A percentile compares a stretch with the other conserved stretches of the same genome.
These are phyloP conservation scores for Protonibea diacanthus DNA, from an alignment of 2,797 vertebrate genomes.

Conservation along the genomic window DNA sequence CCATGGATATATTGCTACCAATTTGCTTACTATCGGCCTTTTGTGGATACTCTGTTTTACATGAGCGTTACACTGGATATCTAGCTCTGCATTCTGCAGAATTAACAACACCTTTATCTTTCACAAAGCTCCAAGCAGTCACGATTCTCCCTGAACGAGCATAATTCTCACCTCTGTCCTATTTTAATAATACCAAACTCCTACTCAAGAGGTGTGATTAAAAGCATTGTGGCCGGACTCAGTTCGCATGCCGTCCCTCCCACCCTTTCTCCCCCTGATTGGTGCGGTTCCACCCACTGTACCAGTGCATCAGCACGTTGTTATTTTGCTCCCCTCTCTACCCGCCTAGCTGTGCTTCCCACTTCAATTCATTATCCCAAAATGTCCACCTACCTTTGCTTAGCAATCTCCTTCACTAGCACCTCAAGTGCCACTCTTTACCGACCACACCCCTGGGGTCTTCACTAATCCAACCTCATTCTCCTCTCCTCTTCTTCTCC, in stretches of 20 bases:
- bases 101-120: constrained; percentile 49
- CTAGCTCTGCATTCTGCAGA: constrained; percentile 28
- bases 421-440: constrained; percentile 65
- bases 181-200: constrained; percentile 76
- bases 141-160: constrained; percentile 31
- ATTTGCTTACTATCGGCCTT: constrained; percentile 54
- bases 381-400: constrained; percentile 75
- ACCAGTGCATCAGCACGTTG: constrained; percentile 33
- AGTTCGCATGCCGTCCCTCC: constrained; percentile 47
- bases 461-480: constrained; percentile 66
- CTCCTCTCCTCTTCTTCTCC: constrained; percentile 39
- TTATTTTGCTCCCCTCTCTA: constrained; percentile 49
- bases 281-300: constrained; percentile 57
- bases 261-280: constrained; percentile 54
- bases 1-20: constrained; percentile 39
- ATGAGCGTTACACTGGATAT: constrained; percentile 11
- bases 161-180: constrained; percentile 60
- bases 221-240: constrained; percentile 69
- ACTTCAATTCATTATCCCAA: constrained; percentile 77
- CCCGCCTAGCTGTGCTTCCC: constrained; percentile 40
- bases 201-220: constrained; percentile 73
- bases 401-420: constrained; percentile 65
- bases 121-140: constrained; percentile 40
- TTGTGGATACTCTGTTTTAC: constrained; percentile 48
- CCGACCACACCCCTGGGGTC: constrained; percentile 57